These are phyloP conservation scores for Lasioglossum zephyrum DNA, from an alignment of 2,888 invertebrate species.

Conservation along the genomic window DNA sequence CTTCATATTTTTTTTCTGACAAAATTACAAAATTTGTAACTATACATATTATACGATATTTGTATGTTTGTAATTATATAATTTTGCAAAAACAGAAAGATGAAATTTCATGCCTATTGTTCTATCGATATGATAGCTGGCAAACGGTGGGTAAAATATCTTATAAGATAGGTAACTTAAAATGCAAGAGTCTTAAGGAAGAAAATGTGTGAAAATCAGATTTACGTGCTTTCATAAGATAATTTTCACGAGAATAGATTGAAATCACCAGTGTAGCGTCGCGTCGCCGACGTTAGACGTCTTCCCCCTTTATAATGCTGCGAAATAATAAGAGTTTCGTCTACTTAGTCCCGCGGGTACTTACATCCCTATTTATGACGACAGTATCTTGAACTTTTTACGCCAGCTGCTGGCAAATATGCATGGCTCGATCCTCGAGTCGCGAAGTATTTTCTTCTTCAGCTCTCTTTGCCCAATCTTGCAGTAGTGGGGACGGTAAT, in stretches of 20 bases:
- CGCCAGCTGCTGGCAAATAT: slow-evolving; percentile 61
- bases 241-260: slow-evolving; percentile 49
- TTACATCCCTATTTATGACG: slow-evolving; percentile 72
- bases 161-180: slow-evolving; percentile 1
- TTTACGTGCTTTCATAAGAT: slow-evolving; percentile 61
- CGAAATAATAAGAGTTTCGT: slow-evolving; percentile 77
- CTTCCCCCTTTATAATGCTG: slow-evolving; percentile 53
- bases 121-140: neutral
- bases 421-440: slow-evolving; percentile 56
- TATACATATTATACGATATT: too few relatives aligned
- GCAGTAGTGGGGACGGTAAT: slow-evolving; percentile 27
- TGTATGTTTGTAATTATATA: neutral
- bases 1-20: neutral
- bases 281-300: slow-evolving; percentile 35
- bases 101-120: neutral
- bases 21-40: neutral
- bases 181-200: slow-evolving; percentile 15
- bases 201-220: slow-evolving; percentile 41
- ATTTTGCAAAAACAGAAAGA: neutral
- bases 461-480: slow-evolving; percentile 28
- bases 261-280: slow-evolving; percentile 52
- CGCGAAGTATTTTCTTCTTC: slow-evolving; percentile 51
- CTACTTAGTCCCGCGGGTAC: slow-evolving; percentile 69
- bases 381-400: slow-evolving; percentile 64
- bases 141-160: slow-evolving; percentile 17